A percentile compares a stretch with the other conserved stretches of the same genome.
These are phyloP conservation scores for human (Homo sapiens) DNA, from an alignment of 2,113 vertebrate species.

Conservation along the genomic window GRCh38 chr7:151088501-151089000, in stretches of 20 bases:
- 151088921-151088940: background rate
- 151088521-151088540: background rate
- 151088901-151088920: constrained; percentile 34
- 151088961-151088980: constrained; percentile 61
- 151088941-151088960: background rate
- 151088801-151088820: background rate
- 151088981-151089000: constrained; percentile 33
- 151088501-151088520: background rate
- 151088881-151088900: constrained; percentile 66
- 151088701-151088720: background rate
- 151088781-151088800: background rate
- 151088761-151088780: background rate
- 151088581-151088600: background rate
- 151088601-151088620: background rate
- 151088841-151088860: background rate
- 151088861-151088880: background rate
- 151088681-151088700: background rate
- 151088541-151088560: background rate
- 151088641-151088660: no score
- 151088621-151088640: background rate
- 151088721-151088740: no score
- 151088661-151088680: background rate
- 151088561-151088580: background rate
- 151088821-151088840: background rate
- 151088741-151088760: background rate